Evolutionary conservation across 1,140 invertebrate genomes (phyloP), one percentile per base, ranked within the genome.

Genomic region (Papilio polyxenes): DNA sequence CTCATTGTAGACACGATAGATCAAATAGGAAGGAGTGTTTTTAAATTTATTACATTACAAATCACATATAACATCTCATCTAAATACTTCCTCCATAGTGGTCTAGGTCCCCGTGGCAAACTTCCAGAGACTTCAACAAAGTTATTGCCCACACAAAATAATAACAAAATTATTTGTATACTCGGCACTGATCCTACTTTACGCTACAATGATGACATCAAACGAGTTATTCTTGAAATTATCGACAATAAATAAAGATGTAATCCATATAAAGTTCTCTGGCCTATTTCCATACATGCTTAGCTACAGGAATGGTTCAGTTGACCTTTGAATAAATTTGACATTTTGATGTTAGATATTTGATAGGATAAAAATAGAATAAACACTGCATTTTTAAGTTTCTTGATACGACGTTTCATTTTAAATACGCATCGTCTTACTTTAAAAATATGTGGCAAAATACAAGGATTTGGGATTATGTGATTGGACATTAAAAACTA

Each of bases 121-220:
- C 65, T 10, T 69, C 65, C 65, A 69, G 62, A 65, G 62, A 23
- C 23, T 31, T 4, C 15, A 37, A 69, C 65, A 37, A 37, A 69
- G 65, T 69, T 69, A 69, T 69, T n/a, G 31, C 31, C 65, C 31
- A 69, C 65, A 69, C 31, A 37, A 69, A 69, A 69, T 69, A 37
- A 31, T 69, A 69, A 69, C 65, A 23, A 69, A 69, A 69, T 69
- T 37, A 69, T 69, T 37, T 69, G 31, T 69, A 23, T 65, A 65
- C 9, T 10, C 59, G 37, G n/a, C 31, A 13, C 65, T 69, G 31
- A 69, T 69, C 65, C 65, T 69, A 69, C 65, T 69, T 69, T 69
- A 69, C 65, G 23, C 65, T 69, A 37, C 65, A 69, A 69, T 69
- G 13, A 69, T 37, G 65, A 69, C 65, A 69, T 31, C 65, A 69